These are phyloP conservation scores for Hofmannophila pseudospretella DNA, from an alignment of 2,888 invertebrate species.

Conservation along the genomic window DNA sequence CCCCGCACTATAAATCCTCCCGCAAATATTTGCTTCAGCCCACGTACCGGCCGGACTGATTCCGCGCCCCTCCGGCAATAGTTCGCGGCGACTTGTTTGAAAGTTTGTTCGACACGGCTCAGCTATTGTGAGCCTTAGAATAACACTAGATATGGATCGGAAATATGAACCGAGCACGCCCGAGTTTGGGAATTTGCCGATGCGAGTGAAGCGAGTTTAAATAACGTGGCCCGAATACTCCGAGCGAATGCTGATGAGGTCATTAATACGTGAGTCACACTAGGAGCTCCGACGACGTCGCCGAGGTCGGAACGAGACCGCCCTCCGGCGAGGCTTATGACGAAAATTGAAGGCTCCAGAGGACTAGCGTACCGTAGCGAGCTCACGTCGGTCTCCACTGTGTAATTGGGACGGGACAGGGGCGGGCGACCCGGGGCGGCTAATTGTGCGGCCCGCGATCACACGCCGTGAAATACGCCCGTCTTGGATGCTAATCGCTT, in stretches of 20 bases:
- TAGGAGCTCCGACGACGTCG: no score
- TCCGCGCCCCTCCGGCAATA: background rate
- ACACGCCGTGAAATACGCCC: slow-evolving; percentile 10
- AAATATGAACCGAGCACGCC: no score
- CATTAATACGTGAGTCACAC: no score
- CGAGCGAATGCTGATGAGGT: no score
- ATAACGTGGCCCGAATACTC: no score
- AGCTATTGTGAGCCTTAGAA: no score
- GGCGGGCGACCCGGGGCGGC: background rate
- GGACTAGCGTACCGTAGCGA: background rate
- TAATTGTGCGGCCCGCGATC: slow-evolving; percentile 6
- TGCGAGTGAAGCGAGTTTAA: no score
- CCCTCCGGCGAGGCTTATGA: background rate
- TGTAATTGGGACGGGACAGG: no score
- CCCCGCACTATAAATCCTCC: background rate
- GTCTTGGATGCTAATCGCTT: slow-evolving; percentile 9
- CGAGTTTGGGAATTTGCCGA: no score
- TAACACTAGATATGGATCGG: no score
- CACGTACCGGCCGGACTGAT: background rate
- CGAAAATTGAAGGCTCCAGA: background rate
- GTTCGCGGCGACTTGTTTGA: background rate
- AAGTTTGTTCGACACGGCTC: background rate
- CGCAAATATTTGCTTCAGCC: background rate
- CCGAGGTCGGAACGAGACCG: no score
- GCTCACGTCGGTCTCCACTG: no score